A percentile compares a stretch with the other conserved stretches of the same genome.
phyloP scores from a whole-genome alignment of 1,140 invertebrate genomes.

The Drosophila arizonae region DNA sequence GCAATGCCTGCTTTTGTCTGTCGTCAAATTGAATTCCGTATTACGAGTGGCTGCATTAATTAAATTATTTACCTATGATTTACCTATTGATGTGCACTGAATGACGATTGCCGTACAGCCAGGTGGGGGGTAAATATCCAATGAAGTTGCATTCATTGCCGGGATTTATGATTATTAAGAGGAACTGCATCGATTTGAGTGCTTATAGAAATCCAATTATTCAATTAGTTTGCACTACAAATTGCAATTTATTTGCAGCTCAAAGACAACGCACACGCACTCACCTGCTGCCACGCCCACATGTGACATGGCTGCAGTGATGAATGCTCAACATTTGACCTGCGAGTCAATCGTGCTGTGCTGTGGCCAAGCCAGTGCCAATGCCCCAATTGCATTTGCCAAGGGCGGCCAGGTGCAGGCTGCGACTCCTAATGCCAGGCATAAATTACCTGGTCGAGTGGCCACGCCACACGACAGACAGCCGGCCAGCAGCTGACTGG shows the following conservation, averaged over 20 bases:
- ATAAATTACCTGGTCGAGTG: slow-evolving; percentile 54
- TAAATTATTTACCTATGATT: neutral
- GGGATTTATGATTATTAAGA: too few relatives aligned
- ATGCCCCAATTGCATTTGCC: slow-evolving; percentile 36
- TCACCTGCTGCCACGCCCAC: too few relatives aligned
- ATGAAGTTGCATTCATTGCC: neutral
- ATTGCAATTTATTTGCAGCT: neutral
- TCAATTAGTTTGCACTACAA: neutral
- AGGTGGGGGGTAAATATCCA: neutral
- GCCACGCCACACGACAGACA: neutral
- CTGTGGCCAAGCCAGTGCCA: neutral
- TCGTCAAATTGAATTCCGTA: neutral
- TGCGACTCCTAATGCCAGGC: slow-evolving; percentile 35
- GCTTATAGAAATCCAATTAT: neutral
- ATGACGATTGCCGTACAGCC: neutral
- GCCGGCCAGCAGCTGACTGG: neutral
- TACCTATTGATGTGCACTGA: neutral
- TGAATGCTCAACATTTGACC: slow-evolving; percentile 60
- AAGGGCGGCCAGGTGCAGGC: slow-evolving; percentile 47
- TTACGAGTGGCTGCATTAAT: neutral
- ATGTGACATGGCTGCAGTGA: slow-evolving; percentile 20
- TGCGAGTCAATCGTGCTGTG: slow-evolving; percentile 15
- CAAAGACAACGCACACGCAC: too few relatives aligned
- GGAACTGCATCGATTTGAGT: neutral
- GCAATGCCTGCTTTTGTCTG: slow-evolving; percentile 12